A percentile compares a stretch with the other conserved stretches of the same genome.
Evolutionary conservation across 2,113 vertebrate genomes (phyloP).

Genomic region (Scomber japonicus): DNA sequence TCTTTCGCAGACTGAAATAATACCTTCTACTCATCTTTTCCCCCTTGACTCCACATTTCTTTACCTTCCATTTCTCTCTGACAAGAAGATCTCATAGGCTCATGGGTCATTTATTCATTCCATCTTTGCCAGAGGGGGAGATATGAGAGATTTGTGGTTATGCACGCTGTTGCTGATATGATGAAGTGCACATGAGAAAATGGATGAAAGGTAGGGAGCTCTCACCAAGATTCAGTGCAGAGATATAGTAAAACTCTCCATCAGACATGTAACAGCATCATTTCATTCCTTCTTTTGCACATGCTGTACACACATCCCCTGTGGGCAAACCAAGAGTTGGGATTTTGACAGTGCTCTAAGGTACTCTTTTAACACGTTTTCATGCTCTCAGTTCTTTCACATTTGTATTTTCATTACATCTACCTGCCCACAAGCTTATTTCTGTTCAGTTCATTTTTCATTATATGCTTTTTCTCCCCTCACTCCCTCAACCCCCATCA

Average conservation of each 20-base stretch:
- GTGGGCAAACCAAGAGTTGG: neutral
- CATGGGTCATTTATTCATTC: conserved; percentile 63
- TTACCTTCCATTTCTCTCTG: conserved; percentile 18
- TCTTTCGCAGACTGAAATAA: conserved; percentile 38
- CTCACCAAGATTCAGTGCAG: conserved; percentile 33
- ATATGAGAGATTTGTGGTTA: conserved; percentile 55
- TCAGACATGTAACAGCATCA: conserved; percentile 11
- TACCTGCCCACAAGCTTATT: conserved; percentile 9
- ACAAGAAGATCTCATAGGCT: conserved; percentile 45
- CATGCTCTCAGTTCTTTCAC: neutral
- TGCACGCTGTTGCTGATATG: conserved; percentile 37
- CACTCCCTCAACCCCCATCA: conserved; percentile 28
- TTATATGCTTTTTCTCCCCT: conserved; percentile 10
- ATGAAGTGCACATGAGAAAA: conserved; percentile 62
- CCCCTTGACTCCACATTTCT: conserved; percentile 36
- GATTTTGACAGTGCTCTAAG: neutral
- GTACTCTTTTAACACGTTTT: neutral
- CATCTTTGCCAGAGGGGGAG: conserved; percentile 48
- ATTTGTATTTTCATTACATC: neutral
- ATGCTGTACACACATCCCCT: conserved; percentile 16
- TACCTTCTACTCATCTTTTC: conserved; percentile 45
- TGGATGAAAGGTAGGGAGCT: conserved; percentile 26
- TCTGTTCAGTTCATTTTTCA: conserved; percentile 34
- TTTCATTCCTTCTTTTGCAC: neutral
- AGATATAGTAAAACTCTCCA: conserved; percentile 43